These are phyloP conservation scores for Pyrgilauda ruficollis DNA, from an alignment of 2,113 vertebrate genomes.

Conservation along the genomic window DNA sequence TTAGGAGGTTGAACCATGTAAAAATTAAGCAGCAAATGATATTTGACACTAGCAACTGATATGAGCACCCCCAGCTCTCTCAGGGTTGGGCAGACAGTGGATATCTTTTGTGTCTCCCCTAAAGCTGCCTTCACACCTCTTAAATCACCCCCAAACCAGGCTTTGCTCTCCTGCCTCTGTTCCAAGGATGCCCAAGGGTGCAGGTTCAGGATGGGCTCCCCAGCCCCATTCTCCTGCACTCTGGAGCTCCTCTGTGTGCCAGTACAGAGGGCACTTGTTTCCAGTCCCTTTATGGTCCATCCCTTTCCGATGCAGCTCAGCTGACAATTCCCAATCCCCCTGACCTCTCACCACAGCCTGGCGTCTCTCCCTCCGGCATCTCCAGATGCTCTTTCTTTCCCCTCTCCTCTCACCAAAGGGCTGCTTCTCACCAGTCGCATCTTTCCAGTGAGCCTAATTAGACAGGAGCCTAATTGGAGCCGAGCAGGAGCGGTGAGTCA, in stretches of 20 bases:
- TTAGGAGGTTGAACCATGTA: not conserved
- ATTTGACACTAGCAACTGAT: not conserved
- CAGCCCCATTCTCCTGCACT: not conserved
- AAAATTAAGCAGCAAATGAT: not conserved
- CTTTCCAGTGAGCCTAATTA: conserved; percentile 27
- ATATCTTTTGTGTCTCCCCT: not conserved
- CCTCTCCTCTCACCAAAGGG: not conserved
- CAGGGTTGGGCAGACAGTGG: not conserved
- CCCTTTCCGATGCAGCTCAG: not conserved
- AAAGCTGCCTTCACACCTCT: not conserved
- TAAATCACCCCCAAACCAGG: too few relatives aligned
- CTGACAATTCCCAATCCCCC: not conserved
- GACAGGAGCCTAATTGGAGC: conserved; percentile 36
- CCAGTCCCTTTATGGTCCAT: rapidly evolving
- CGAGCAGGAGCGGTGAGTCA: not conserved
- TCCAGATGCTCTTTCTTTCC: conserved; percentile 10
- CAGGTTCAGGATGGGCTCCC: not conserved
- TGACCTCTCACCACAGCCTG: not conserved
- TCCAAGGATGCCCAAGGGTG: not conserved
- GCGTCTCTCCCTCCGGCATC: not conserved
- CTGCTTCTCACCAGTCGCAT: not conserved
- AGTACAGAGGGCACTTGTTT: rapidly evolving
- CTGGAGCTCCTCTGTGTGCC: not conserved
- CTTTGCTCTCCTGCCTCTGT: not conserved
- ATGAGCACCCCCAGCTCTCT: not conserved